Evolutionary conservation across 1,140 invertebrate genomes (phyloP).

Genomic region (Anoplolepis gracilipes): DNA sequence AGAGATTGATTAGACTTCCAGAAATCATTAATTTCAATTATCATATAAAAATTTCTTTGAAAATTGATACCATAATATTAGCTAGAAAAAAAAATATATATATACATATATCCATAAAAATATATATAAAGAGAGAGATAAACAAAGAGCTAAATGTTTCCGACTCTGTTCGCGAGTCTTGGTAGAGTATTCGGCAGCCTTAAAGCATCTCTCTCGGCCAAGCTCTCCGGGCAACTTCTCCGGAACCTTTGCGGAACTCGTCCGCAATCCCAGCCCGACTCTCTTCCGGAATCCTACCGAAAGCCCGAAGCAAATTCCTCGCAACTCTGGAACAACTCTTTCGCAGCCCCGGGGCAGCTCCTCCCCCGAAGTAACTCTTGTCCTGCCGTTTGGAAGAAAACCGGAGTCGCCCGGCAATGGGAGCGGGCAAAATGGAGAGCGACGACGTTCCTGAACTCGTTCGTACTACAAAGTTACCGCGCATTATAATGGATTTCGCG

Average conservation of each 20-base stretch:
- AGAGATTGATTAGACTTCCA: too few relatives aligned
- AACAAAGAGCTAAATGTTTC: not conserved
- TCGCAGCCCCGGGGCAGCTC: not conserved
- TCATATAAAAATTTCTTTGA: too few relatives aligned
- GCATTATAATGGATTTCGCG: slow-evolving; percentile 70
- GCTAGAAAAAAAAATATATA: too few relatives aligned
- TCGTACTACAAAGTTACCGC: slow-evolving; percentile 56
- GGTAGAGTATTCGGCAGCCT: not conserved
- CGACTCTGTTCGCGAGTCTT: not conserved
- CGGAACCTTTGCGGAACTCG: not conserved
- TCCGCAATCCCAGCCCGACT: not conserved
- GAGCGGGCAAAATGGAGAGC: slow-evolving; percentile 49
- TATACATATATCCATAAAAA: too few relatives aligned
- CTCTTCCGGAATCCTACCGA: not conserved
- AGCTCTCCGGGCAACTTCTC: not conserved
- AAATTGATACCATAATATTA: too few relatives aligned
- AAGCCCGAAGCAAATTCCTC: slow-evolving; percentile 10
- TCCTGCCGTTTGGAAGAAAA: slow-evolving; percentile 50
- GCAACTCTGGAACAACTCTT: slow-evolving; percentile 26
- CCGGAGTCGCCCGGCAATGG: slow-evolving; percentile 36
- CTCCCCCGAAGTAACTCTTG: slow-evolving; percentile 29
- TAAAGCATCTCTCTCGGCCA: not conserved
- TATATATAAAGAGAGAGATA: too few relatives aligned
- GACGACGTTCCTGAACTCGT: slow-evolving; percentile 61
- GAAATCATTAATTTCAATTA: too few relatives aligned